phyloP scores from a whole-genome alignment of 2,797 vertebrate species.

The Garrulus glandarius region DNA sequence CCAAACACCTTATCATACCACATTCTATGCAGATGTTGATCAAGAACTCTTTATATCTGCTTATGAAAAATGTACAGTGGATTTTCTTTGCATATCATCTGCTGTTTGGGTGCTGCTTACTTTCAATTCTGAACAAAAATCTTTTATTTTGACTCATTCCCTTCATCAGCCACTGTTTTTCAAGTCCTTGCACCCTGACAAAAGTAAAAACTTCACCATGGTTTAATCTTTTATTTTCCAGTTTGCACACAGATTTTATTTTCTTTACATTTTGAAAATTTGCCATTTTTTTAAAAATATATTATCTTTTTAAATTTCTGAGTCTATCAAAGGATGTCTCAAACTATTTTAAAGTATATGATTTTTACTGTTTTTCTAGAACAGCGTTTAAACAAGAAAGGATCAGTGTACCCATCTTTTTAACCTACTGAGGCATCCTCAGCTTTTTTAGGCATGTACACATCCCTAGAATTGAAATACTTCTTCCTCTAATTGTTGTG shows the following conservation, averaged over 20 bases:
- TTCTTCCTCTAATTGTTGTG: neutral
- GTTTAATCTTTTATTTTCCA: neutral
- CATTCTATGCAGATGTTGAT: neutral
- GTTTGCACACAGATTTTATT: neutral
- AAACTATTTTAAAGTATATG: neutral
- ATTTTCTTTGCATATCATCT: neutral
- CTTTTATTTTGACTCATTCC: neutral
- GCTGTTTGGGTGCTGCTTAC: neutral
- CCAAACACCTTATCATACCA: neutral
- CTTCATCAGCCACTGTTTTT: neutral
- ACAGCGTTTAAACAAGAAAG: neutral
- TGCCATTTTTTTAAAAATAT: neutral
- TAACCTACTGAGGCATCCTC: neutral
- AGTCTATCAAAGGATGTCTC: neutral
- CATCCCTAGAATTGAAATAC: neutral
- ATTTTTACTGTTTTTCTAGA: neutral
- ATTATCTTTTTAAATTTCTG: neutral
- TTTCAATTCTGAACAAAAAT: neutral
- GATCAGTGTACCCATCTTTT: neutral
- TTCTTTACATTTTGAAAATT: neutral
- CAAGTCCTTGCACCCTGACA: neutral
- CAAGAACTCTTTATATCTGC: neutral
- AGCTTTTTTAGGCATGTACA: neutral
- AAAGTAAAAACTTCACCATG: neutral
- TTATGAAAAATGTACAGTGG: rapidly evolving